Percentiles rank a stretch among this genome's conserved stretches.
These are phyloP conservation scores for Erithacus rubecula DNA, from an alignment of 2,797 vertebrate genomes.

Conservation along the genomic window DNA sequence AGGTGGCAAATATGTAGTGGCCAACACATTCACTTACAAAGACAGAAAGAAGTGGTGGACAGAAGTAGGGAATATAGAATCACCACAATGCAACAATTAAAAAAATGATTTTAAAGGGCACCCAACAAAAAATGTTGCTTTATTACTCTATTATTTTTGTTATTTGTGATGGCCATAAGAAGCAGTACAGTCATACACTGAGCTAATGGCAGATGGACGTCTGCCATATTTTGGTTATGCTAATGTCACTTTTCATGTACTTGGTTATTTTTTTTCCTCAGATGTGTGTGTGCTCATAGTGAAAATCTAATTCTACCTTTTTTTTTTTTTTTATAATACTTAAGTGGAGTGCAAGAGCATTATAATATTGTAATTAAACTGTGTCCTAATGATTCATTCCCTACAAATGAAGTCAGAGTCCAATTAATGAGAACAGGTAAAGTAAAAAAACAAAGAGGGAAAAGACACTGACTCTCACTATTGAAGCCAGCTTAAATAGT, in stretches of 20 bases:
- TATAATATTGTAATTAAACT: conserved; percentile 43
- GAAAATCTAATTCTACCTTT: not conserved
- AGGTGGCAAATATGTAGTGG: conserved; percentile 46
- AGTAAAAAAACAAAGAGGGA: not conserved
- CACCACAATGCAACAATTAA: conserved; percentile 35
- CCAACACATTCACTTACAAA: conserved; percentile 57
- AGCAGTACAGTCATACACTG: conserved; percentile 42
- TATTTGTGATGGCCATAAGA: conserved; percentile 50
- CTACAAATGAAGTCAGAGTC: conserved; percentile 21
- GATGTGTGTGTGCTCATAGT: conserved; percentile 45
- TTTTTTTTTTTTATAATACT: not conserved
- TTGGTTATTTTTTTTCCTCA: conserved; percentile 34
- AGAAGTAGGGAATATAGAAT: not conserved
- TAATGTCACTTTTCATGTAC: conserved; percentile 33
- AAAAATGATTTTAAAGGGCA: conserved; percentile 5
- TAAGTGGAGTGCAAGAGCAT: conserved; percentile 21
- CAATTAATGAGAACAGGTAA: conserved; percentile 35
- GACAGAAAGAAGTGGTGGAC: conserved; percentile 49
- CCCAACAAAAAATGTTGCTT: conserved; percentile 23
- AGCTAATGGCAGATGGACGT: conserved; percentile 59
- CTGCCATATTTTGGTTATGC: conserved; percentile 57
- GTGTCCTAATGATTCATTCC: conserved; percentile 8
- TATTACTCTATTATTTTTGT: conserved; percentile 41
- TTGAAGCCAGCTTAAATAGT: not conserved
- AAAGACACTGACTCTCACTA: not conserved